Evolutionary conservation across 2,113 vertebrate species (phyloP), one percentile per base, ranked within the genome.

Genomic region (Psilopsiagon aymara): DNA sequence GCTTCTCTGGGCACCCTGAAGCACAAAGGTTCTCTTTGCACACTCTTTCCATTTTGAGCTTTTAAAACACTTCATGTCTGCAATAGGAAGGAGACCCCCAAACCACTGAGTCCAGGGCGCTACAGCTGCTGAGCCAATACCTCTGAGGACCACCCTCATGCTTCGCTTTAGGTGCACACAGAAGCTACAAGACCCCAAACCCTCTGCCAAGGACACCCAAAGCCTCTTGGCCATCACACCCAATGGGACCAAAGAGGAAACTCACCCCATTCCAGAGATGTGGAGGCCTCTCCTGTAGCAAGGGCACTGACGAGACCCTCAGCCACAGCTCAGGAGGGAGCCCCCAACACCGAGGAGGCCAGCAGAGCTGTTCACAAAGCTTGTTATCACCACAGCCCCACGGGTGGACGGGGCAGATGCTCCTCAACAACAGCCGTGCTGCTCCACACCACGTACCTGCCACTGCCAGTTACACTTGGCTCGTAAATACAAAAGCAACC

Each of bases 291-390:
- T 83, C 60, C n/a, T 7, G 64, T 23, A 71, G 66, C 19, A 52
- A 28, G 9, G 68, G 57, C 57, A 16, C 21, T 35, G 33, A 59
- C 7, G 21, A 35, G 57, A 24, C n/a, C 57, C 21, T 23, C 6
- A 1, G 16, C 0, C 1, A 1, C 21, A 35, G 70, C 31, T 13
- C 4, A 11, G 21, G 17, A 13, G 20, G n/a, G 60, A 59, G 28
- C 27, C 27, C n/a, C 7, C 16, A 7, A 20, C 57, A 49, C 21
- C 4, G 1, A 57, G 33, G 44, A 33, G 67, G 52, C 79, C 69
- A 49, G 55, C 75, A 66, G 64, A 85, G n/a, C 73, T 53, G 57
- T 3, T 51, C 44, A 63, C 5, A 0, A 66, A 49, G 60, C 20
- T 70, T 3, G 0, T 5, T 27, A 5, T n/a, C 37, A 14, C 75